Percentiles rank a stretch among this genome's conserved stretches.
These are phyloP conservation scores for Nymphalis c-album DNA, from an alignment of 2,888 invertebrate genomes.

Conservation along the genomic window DNA sequence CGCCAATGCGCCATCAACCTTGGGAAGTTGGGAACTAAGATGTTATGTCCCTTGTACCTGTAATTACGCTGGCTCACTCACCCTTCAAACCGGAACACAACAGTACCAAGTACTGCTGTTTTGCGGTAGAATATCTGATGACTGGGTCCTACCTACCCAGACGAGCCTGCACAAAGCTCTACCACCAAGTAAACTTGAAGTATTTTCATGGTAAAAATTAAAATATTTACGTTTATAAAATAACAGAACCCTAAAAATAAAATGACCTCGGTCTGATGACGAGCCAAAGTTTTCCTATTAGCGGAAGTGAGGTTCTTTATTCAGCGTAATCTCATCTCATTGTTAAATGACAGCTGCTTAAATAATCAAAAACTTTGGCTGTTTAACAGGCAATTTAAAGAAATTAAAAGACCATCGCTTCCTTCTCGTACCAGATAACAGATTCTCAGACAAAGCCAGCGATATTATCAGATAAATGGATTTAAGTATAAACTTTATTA, in stretches of 20 bases:
- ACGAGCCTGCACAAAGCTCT: too few species aligned
- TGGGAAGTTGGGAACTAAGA: too few species aligned
- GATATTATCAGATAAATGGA: constrained; percentile 21
- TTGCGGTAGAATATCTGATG: too few species aligned
- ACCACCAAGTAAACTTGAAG: too few species aligned
- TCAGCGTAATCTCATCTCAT: constrained; percentile 56
- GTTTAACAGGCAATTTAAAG: constrained; percentile 50
- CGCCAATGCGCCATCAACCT: too few species aligned
- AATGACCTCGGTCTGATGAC: constrained; percentile 38
- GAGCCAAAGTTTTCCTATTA: constrained; percentile 58
- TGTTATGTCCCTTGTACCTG: too few species aligned
- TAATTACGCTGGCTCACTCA: too few species aligned
- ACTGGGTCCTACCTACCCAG: too few species aligned
- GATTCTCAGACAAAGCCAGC: constrained; percentile 11
- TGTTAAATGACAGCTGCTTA: constrained; percentile 57
- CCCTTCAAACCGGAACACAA: too few species aligned
- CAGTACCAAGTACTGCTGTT: too few species aligned
- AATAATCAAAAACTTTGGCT: constrained; percentile 53
- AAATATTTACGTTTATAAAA: background rate
- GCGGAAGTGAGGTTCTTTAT: constrained; percentile 52
- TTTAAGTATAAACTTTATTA: constrained; percentile 19
- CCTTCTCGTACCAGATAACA: constrained; percentile 24
- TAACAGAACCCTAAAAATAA: constrained; percentile 7
- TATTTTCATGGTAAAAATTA: too few species aligned
- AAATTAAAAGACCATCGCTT: constrained; percentile 45